A percentile compares a stretch with the other conserved stretches of the same genome.
Evolutionary conservation across 1,140 invertebrate species (phyloP).

Genomic region (Capitella teleta): DNA sequence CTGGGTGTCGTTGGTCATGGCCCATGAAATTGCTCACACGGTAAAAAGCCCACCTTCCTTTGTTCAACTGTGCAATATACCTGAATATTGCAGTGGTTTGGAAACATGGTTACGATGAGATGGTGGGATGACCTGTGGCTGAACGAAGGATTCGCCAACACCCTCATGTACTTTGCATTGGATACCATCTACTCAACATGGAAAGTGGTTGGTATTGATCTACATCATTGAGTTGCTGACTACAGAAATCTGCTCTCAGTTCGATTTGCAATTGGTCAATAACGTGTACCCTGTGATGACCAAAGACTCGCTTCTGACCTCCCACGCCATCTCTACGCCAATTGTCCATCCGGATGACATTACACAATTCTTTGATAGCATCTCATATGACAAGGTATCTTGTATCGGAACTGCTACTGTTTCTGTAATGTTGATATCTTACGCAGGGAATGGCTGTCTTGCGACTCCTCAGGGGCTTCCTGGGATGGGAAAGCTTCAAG

Average conservation of each 20-base stretch:
- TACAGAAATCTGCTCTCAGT: constrained; percentile 15
- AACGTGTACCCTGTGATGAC: constrained; percentile 39
- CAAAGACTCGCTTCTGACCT: constrained; percentile 43
- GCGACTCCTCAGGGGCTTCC: constrained; percentile 32
- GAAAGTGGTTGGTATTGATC: constrained; percentile 26
- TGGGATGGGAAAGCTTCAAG: constrained; percentile 32
- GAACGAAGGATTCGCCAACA: constrained; percentile 45
- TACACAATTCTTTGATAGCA: constrained; percentile 33
- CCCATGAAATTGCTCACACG: constrained; percentile 37
- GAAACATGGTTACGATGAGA: constrained; percentile 44
- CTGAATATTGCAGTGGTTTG: constrained; percentile 39
- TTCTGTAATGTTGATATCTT: not conserved
- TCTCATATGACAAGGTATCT: constrained; percentile 37
- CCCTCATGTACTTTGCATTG: constrained; percentile 38
- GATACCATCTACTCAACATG: constrained; percentile 30
- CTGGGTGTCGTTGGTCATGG: constrained; percentile 32
- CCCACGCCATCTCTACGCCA: constrained; percentile 36
- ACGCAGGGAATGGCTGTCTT: constrained; percentile 37
- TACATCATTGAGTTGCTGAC: not conserved
- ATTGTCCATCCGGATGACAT: constrained; percentile 34
- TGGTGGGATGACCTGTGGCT: constrained; percentile 47
- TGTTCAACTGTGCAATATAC: not conserved
- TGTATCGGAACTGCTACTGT: not conserved
- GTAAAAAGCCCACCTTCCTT: no score
- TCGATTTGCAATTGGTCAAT: constrained; percentile 28